Evolutionary conservation across 2,888 invertebrate genomes (phyloP).

Genomic region (Helicoverpa assulta): DNA sequence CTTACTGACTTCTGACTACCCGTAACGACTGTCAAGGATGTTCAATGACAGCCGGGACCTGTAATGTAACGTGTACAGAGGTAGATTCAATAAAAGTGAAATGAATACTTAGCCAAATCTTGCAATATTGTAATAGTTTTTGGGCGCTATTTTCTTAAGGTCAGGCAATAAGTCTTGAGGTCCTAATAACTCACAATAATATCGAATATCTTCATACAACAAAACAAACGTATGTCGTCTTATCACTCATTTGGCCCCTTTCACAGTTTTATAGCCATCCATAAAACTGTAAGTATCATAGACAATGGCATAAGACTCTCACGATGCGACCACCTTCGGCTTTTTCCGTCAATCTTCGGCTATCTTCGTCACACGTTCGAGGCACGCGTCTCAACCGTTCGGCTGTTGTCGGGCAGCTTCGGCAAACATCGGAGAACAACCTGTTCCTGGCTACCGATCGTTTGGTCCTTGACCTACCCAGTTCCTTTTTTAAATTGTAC

Average conservation of each 20-base stretch:
- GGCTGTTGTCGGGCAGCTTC: conserved; percentile 44
- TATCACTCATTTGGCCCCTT: conserved; percentile 43
- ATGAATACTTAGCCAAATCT: no score
- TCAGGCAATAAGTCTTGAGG: background rate
- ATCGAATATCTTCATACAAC: conserved; percentile 13
- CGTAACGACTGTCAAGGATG: no score
- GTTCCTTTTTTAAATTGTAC: conserved; percentile 58
- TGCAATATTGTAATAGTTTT: no score
- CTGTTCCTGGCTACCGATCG: conserved; percentile 67
- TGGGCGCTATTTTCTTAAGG: no score
- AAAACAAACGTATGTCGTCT: conserved; percentile 31
- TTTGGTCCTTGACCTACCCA: conserved; percentile 70
- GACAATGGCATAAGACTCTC: conserved; percentile 48
- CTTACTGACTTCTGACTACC: no score
- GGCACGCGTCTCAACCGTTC: conserved; percentile 55
- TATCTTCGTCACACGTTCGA: conserved; percentile 47
- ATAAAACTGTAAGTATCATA: conserved; percentile 45
- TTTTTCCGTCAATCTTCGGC: conserved; percentile 49
- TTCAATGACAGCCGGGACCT: no score
- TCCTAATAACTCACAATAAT: conserved; percentile 19
- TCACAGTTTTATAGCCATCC: conserved; percentile 25
- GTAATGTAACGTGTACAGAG: no score
- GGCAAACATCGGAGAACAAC: conserved; percentile 62
- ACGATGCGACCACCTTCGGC: conserved; percentile 46
- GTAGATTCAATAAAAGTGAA: no score